phyloP scores from a whole-genome alignment of 2,888 invertebrate species.

The Tetragonula carbonaria region DNA sequence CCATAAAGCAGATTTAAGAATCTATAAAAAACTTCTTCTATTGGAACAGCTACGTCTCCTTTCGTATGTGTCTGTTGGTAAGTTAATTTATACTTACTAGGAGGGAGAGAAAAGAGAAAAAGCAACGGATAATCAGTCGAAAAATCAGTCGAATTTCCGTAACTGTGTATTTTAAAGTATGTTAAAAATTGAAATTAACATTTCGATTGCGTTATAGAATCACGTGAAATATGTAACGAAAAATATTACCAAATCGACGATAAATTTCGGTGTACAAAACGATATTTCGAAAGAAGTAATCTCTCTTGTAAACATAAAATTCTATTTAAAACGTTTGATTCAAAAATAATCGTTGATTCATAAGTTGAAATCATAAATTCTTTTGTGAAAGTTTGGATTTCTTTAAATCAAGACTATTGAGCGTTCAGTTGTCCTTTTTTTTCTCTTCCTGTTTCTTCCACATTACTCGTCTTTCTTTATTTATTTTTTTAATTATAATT shows the following conservation, averaged over 20 bases:
- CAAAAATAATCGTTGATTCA: conserved; percentile 8
- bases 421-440: neutral
- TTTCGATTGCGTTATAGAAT: neutral
- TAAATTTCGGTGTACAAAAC: neutral
- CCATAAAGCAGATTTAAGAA: neutral
- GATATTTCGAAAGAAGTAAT: neutral
- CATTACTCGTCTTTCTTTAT: neutral
- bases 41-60: neutral
- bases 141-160: neutral
- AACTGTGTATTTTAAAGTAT: too few species aligned
- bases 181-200: neutral
- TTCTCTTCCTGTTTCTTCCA: neutral
- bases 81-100: too few species aligned
- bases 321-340: conserved; percentile 1
- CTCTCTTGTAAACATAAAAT: neutral
- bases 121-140: neutral
- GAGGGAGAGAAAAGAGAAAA: neutral
- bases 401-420: conserved; percentile 5
- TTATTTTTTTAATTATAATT: neutral
- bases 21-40: neutral
- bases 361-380: conserved; percentile 24
- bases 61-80: too few species aligned
- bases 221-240: neutral
- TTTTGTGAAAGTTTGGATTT: neutral
- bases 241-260: neutral